phyloP scores from a whole-genome alignment of 2,797 vertebrate genomes.

The Hafferia zeledoni region DNA sequence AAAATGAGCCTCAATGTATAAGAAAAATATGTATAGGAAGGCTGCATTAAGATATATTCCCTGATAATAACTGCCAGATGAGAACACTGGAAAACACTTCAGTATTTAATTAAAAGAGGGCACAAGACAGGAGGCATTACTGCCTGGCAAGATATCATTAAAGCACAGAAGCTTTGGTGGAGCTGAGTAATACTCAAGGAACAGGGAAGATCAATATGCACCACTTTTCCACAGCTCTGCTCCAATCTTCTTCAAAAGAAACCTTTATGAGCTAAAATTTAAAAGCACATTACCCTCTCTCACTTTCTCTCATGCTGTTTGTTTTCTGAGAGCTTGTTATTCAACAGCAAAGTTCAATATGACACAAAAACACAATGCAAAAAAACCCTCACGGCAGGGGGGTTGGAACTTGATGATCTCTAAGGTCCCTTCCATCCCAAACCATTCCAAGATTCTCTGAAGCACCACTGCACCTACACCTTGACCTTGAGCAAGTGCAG shows the following conservation, averaged over 20 bases:
- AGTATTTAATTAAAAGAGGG: not conserved
- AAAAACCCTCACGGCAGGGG: not conserved
- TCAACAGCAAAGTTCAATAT: not conserved
- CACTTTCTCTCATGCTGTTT: not conserved
- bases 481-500: not conserved
- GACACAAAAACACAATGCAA: not conserved
- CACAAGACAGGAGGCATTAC: not conserved
- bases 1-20: not conserved
- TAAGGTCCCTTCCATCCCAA: not conserved
- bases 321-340: not conserved
- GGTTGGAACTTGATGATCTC: not conserved
- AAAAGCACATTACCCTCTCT: not conserved
- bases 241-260: conserved; percentile 13
- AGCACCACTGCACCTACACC: not conserved
- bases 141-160: not conserved
- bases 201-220: conserved; percentile 12
- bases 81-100: not conserved
- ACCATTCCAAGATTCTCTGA: not conserved
- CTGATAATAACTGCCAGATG: not conserved
- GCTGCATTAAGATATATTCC: not conserved
- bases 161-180: not conserved
- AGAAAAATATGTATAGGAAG: not conserved
- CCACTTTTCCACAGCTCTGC: not conserved
- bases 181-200: not conserved
- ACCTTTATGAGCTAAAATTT: conserved; percentile 1